phyloP scores from a whole-genome alignment of 2,797 vertebrate species.

The Anniella stebbinsi region DNA sequence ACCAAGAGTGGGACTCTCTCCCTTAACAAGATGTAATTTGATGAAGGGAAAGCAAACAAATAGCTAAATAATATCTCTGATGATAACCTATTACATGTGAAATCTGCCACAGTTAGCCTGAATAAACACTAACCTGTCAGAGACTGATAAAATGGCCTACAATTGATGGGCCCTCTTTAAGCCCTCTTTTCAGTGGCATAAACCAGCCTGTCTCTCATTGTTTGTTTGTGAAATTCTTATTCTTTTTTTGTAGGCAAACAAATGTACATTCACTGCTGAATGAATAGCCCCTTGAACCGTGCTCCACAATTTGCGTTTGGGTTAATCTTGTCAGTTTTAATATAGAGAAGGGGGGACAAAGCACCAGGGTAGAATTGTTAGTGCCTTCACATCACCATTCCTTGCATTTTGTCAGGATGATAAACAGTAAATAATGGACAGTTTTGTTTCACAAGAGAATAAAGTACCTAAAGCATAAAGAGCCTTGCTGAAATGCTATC shows the following conservation, averaged over 20 bases:
- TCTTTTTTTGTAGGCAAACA: slow-evolving; percentile 80
- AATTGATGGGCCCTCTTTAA: slow-evolving; percentile 78
- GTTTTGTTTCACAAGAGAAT: slow-evolving; percentile 74
- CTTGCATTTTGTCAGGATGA: slow-evolving; percentile 82
- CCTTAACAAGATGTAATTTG: slow-evolving; percentile 63
- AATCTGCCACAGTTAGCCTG: slow-evolving; percentile 59
- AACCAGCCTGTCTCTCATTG: slow-evolving; percentile 75
- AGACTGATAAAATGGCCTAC: slow-evolving; percentile 80
- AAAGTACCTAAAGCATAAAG: slow-evolving; percentile 76
- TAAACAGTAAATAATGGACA: slow-evolving; percentile 82
- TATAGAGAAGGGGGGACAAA: slow-evolving; percentile 75
- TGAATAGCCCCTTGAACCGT: slow-evolving; percentile 85
- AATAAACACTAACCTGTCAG: slow-evolving; percentile 77
- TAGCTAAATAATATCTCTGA: slow-evolving; percentile 67
- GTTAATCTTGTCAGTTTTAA: slow-evolving; percentile 85
- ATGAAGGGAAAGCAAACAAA: slow-evolving; percentile 66
- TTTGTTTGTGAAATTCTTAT: slow-evolving; percentile 81
- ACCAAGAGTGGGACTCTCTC: slow-evolving; percentile 41
- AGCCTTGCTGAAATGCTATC: slow-evolving; percentile 64
- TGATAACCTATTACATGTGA: slow-evolving; percentile 74
- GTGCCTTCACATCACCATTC: slow-evolving; percentile 78
- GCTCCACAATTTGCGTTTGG: slow-evolving; percentile 79
- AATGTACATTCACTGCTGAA: slow-evolving; percentile 79
- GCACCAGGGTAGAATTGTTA: slow-evolving; percentile 79
- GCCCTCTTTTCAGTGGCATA: slow-evolving; percentile 73